Evolutionary conservation across 30 jellyfish, hydroid and myxozoan species (phyloP).

Genomic region (Aurelia sp.): DNA sequence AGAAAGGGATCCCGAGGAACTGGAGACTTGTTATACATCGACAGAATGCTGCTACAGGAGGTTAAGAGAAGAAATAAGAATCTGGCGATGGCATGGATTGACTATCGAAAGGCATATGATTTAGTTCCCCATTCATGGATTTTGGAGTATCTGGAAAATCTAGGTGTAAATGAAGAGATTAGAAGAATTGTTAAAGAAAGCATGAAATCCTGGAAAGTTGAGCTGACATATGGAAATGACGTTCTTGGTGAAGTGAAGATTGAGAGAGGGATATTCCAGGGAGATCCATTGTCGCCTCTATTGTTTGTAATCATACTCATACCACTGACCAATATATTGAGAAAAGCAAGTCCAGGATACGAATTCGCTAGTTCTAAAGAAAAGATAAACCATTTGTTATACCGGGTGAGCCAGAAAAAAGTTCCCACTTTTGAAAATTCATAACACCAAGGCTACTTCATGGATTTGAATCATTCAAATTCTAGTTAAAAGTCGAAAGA

Average conservation of each 20-base stretch:
- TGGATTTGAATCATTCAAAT: no score
- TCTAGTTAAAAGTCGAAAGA: no score
- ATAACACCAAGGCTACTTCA: no score
- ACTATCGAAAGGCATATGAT: no score
- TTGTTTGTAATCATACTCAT: neutral
- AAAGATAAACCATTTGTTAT: no score
- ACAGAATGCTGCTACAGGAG: conserved; percentile 29
- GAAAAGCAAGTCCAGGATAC: no score
- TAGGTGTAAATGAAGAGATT: conserved; percentile 47
- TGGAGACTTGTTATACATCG: conserved; percentile 9
- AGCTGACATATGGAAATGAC: conserved; percentile 21
- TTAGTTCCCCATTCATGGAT: neutral
- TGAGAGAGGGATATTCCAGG: conserved; percentile 19
- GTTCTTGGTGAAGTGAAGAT: no score
- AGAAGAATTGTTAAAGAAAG: conserved; percentile 23
- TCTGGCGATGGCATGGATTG: no score
- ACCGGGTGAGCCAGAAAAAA: no score
- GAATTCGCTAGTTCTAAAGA: no score
- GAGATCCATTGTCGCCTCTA: conserved; percentile 2
- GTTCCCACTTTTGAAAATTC: no score
- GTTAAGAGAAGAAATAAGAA: neutral
- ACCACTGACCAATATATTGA: no score
- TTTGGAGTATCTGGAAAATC: conserved; percentile 16
- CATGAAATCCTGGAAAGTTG: conserved; percentile 38
- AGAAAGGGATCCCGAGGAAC: conserved; percentile 41